These are phyloP conservation scores for Callocephalon fimbriatum DNA, from an alignment of 2,113 vertebrate genomes.

Conservation along the genomic window DNA sequence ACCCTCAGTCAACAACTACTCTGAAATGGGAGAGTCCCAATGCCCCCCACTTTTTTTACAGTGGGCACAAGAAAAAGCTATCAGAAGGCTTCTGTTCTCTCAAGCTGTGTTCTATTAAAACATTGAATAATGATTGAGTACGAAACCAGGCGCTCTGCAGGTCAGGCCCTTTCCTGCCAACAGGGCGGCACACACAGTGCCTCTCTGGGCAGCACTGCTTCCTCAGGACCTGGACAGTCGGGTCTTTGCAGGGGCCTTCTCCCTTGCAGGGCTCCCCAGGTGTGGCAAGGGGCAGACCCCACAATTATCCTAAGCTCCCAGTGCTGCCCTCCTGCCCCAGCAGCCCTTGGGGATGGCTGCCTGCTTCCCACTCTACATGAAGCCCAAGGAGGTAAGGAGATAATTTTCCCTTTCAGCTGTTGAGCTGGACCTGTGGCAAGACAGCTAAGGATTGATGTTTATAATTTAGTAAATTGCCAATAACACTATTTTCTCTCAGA, in stretches of 20 bases:
- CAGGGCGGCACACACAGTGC: fast-evolving
- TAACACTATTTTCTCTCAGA: background rate
- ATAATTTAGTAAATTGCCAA: background rate
- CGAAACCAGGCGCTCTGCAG: background rate
- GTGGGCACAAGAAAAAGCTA: background rate
- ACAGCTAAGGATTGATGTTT: background rate
- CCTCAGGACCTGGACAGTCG: background rate
- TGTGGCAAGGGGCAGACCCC: background rate
- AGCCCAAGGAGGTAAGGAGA: background rate
- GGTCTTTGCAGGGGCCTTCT: background rate
- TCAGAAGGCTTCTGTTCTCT: background rate
- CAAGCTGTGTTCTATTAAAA: background rate
- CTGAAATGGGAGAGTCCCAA: background rate
- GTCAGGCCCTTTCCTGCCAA: fast-evolving
- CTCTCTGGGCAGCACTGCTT: background rate
- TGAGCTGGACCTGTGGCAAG: background rate
- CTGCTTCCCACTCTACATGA: fast-evolving
- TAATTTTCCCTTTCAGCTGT: background rate
- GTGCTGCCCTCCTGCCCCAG: fast-evolving
- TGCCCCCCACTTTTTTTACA: background rate
- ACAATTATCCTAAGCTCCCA: too few relatives aligned
- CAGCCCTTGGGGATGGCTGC: too few relatives aligned
- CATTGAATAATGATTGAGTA: too few relatives aligned
- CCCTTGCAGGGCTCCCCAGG: background rate
- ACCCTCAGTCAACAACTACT: background rate